These are phyloP conservation scores for Halcyon chelicuti DNA, from an alignment of 2,797 vertebrate species.

Conservation along the genomic window DNA sequence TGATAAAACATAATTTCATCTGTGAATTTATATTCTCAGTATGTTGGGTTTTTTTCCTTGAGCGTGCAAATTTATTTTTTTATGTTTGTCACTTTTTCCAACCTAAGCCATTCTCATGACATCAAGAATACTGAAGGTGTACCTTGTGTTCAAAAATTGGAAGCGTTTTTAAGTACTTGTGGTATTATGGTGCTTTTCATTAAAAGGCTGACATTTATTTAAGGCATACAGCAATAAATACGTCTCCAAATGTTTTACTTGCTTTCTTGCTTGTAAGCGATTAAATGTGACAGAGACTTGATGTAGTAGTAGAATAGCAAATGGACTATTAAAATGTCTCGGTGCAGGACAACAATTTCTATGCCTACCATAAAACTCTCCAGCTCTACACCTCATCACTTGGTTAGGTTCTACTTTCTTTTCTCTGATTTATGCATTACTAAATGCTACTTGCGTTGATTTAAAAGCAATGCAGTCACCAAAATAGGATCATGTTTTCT, in stretches of 20 bases:
- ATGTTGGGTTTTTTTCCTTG: background rate
- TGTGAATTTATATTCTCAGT: background rate
- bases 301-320: background rate
- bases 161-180: background rate
- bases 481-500: background rate
- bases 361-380: background rate
- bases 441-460: background rate
- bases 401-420: background rate
- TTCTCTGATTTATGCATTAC: background rate
- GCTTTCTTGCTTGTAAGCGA: background rate
- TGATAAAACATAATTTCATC: background rate
- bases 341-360: background rate
- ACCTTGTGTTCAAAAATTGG: background rate
- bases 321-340: background rate
- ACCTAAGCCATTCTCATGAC: background rate
- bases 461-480: background rate
- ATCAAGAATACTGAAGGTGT: background rate
- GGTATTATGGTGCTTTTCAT: background rate
- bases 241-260: background rate
- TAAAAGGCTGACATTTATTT: background rate
- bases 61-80: background rate
- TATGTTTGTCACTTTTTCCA: background rate
- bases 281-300: background rate
- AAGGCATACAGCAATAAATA: background rate
- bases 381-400: background rate